A percentile compares a stretch with the other conserved stretches of the same genome.
Conservation (phyloP, 2,113 vertebrate genomes). For the Barbus barbus region DNA sequence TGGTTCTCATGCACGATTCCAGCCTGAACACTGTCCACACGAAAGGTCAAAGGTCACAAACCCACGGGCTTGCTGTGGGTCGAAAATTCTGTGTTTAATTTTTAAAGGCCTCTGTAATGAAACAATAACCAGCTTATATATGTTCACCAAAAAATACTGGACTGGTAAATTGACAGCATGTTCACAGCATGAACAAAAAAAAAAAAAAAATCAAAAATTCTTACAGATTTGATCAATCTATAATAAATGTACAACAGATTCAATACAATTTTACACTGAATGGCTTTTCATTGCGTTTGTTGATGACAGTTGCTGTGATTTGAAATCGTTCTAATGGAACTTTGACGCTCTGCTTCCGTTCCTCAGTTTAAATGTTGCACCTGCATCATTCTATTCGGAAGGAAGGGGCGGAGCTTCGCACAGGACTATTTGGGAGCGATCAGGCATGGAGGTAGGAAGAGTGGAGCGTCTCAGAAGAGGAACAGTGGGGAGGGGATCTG, state of each 20-base stretch:
- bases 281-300: conserved; percentile 58
- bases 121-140: conserved; percentile 13
- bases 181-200: conserved; percentile 9
- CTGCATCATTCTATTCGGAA: background rate
- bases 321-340: background rate
- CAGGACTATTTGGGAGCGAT: conserved; percentile 27
- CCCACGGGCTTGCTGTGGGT: conserved; percentile 50
- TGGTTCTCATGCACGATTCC: conserved; percentile 77
- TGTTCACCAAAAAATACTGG: conserved; percentile 47
- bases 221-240: conserved; percentile 49
- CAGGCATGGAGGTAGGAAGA: conserved; percentile 57
- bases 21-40: conserved; percentile 57
- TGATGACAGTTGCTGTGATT: background rate
- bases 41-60: conserved; percentile 49
- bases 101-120: background rate
- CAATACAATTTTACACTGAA: conserved; percentile 62
- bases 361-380: background rate
- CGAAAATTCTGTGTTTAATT: no score
- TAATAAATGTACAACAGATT: conserved; percentile 58
- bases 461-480: conserved; percentile 50
- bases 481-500: conserved; percentile 61
- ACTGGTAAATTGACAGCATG: conserved; percentile 50
- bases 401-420: conserved; percentile 32
- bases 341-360: background rate
- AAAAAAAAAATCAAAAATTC: conserved; percentile 1